Evolutionary conservation across 2,113 vertebrate genomes (phyloP).

Genomic region (Leucosticte australis): DNA sequence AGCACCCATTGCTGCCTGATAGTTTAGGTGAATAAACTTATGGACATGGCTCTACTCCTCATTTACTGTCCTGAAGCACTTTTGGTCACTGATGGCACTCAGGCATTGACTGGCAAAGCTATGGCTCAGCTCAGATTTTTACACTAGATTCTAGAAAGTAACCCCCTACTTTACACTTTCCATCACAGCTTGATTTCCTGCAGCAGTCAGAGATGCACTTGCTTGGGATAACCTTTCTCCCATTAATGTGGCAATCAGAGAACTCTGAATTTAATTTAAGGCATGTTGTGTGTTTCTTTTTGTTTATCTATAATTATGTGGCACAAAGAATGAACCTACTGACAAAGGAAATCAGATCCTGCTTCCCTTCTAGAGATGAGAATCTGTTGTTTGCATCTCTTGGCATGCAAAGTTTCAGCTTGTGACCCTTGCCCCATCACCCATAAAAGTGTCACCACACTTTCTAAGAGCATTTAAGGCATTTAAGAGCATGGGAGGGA

Average conservation of each 20-base stretch:
- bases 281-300: background rate
- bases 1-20: background rate
- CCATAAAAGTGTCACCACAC: conserved; percentile 56
- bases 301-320: background rate
- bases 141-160: background rate
- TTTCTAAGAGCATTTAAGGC: conserved; percentile 62
- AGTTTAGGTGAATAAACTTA: background rate
- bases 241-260: background rate
- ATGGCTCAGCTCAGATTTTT: background rate
- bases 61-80: background rate
- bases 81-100: background rate
- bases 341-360: background rate
- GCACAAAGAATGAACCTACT: background rate
- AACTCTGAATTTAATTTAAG: background rate
- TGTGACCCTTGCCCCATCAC: conserved; percentile 45
- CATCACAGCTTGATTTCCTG: background rate
- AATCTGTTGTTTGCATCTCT: conserved; percentile 47
- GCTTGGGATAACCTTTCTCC: background rate
- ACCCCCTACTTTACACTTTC: background rate
- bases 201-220: background rate
- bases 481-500: conserved; percentile 55
- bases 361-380: background rate
- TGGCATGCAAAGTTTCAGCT: conserved; percentile 41
- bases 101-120: background rate
- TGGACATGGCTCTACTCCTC: background rate